Evolutionary conservation across 2,113 vertebrate species (phyloP).

Genomic region (Melanotaenia duboulayi): DNA sequence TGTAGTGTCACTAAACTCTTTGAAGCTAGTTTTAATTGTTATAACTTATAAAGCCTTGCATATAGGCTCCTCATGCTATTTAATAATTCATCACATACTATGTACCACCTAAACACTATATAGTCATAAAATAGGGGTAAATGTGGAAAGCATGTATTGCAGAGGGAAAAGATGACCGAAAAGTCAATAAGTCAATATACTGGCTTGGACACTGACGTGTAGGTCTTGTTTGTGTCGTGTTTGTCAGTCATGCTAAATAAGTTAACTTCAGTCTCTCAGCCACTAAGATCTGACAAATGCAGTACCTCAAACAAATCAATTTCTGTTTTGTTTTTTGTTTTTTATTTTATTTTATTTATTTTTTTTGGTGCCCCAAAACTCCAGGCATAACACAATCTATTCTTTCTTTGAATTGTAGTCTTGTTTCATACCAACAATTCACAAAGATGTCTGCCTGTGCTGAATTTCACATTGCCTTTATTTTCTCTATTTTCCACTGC

Average conservation of each 20-base stretch:
- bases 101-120: constrained; percentile 67
- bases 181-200: background rate
- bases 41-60: constrained; percentile 76
- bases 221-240: too few species aligned
- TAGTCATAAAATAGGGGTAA: constrained; percentile 36
- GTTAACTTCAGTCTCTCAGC: constrained; percentile 9
- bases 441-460: constrained; percentile 19
- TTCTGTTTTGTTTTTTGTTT: too few species aligned
- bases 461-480: constrained; percentile 38
- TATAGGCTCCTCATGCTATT: constrained; percentile 71
- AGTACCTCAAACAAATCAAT: background rate
- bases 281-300: constrained; percentile 9
- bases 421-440: constrained; percentile 28
- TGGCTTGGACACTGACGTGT: too few species aligned
- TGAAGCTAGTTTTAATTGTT: constrained; percentile 74
- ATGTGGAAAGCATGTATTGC: constrained; percentile 11
- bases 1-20: constrained; percentile 65
- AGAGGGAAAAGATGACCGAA: constrained; percentile 8
- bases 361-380: too few species aligned
- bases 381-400: constrained; percentile 12
- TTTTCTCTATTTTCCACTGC: constrained; percentile 40
- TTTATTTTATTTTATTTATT: too few species aligned
- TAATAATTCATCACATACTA: constrained; percentile 72
- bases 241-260: background rate
- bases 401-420: constrained; percentile 4